A percentile compares a stretch with the other conserved stretches of the same genome.
phyloP scores from a whole-genome alignment of 2,797 vertebrate species.

The Siniperca undulata region DNA sequence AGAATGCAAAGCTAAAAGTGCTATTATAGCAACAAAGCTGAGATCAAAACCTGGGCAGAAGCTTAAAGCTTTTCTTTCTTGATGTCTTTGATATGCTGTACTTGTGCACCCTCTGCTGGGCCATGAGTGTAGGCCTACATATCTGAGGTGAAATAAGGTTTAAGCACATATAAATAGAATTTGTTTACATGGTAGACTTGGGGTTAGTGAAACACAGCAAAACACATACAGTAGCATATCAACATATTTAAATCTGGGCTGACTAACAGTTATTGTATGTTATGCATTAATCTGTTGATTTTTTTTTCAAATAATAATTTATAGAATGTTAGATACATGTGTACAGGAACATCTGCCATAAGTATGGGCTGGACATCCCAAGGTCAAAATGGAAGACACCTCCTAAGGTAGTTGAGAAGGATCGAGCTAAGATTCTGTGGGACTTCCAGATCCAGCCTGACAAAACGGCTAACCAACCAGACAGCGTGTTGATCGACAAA shows the following conservation, averaged over 20 bases:
- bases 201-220: not conserved
- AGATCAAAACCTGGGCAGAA: not conserved
- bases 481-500: no score
- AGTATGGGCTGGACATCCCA: no score
- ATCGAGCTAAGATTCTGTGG: no score
- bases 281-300: not conserved
- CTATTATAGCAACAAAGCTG: not conserved
- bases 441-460: no score
- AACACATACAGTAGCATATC: not conserved
- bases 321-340: no score
- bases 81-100: constrained; percentile 7
- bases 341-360: no score
- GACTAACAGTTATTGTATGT: not conserved
- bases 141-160: not conserved
- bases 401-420: no score
- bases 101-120: constrained; percentile 53
- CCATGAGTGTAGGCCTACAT: not conserved
- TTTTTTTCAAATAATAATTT: not conserved
- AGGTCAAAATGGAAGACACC: no score
- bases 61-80: not conserved
- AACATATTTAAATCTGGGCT: not conserved
- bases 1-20: not conserved
- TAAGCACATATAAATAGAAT: no score
- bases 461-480: no score
- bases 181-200: not conserved